Evolutionary conservation across 2,888 invertebrate genomes (phyloP), one percentile per base, ranked within the genome.

Genomic region (Lissocephala sabroskyi): DNA sequence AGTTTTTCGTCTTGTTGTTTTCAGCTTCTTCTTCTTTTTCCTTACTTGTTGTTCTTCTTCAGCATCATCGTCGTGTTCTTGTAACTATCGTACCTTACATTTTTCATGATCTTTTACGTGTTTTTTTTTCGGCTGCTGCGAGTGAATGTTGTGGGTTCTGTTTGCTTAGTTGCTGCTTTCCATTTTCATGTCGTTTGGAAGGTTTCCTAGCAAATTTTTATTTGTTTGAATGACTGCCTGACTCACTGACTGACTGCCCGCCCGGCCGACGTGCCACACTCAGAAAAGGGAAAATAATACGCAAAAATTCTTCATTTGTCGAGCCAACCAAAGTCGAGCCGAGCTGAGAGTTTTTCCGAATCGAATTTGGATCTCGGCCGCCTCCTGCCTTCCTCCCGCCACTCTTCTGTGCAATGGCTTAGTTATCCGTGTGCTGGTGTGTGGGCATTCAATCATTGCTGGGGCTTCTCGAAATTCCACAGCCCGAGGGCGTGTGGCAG

Each of bases 161-260:
- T 56, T 54, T 44, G 49, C 47, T 44, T 54, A n/a, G 26, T 58
- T 47, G 59, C 59, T 46, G 40, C 16, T 35, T 5, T 35, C 35
- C 59, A 56, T 70, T 74, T 59, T 66, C 63, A 56, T 67, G 59
- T 57, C 55, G 59, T 65, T 75, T 74, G 52, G 55, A 65, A 63
- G 78, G 75, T n/a, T n/a, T n/a, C n/a, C n/a, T n/a, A n/a, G n/a
- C n/a, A 75, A 77, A 56, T 77, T 68, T 77, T 77, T 49, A 62
- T 23, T 23, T 74, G 75, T 74, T 58, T n/a, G n/a, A n/a, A n/a
- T n/a, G 65, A 68, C 67, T 75, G 51, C 51, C 53, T 61, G 50
- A 46, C 41, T 36, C 51, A 45, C 32, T 39, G 11, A 13, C 26
- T 26, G 26, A 32, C 7, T 35, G 18, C n/a, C 14, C 28, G 14